phyloP scores from a whole-genome alignment of 53 echinoderm and acorn worm genomes.

The Echinometra lucunter region DNA sequence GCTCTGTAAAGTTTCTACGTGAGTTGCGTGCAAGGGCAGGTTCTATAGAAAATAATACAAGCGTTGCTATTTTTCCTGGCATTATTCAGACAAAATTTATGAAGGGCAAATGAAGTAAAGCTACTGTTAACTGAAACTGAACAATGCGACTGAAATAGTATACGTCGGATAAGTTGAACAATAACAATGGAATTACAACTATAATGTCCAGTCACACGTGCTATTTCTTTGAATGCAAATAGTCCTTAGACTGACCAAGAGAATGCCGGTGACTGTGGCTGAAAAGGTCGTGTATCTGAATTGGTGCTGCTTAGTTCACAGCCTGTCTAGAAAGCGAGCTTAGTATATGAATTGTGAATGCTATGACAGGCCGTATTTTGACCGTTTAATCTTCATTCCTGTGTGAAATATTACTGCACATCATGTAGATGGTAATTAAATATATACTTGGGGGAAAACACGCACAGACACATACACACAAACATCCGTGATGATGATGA shows the following conservation, averaged over 20 bases:
- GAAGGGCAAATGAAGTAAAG: not conserved
- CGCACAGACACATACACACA: too few relatives aligned
- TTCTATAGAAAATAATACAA: not conserved
- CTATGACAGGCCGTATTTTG: not conserved
- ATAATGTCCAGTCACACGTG: not conserved
- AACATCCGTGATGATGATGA: too few relatives aligned
- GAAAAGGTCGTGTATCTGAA: not conserved
- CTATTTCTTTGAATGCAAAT: not conserved
- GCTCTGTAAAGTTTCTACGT: too few relatives aligned
- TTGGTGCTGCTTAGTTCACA: too few relatives aligned
- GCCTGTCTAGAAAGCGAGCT: not conserved
- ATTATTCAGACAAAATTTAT: not conserved
- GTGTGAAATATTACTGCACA: too few relatives aligned
- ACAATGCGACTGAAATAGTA: constrained; percentile 14
- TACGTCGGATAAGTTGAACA: not conserved
- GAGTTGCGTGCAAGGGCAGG: not conserved
- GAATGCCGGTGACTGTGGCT: not conserved
- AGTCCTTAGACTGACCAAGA: not conserved
- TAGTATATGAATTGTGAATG: not conserved
- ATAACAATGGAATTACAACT: not conserved
- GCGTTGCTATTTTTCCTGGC: not conserved
- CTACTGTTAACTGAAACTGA: not conserved
- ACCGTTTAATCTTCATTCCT: not conserved
- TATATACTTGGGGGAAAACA: too few relatives aligned
- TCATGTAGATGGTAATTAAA: too few relatives aligned